These are phyloP conservation scores for Percopsis transmontana DNA, from an alignment of 2,113 vertebrate genomes.

Conservation along the genomic window DNA sequence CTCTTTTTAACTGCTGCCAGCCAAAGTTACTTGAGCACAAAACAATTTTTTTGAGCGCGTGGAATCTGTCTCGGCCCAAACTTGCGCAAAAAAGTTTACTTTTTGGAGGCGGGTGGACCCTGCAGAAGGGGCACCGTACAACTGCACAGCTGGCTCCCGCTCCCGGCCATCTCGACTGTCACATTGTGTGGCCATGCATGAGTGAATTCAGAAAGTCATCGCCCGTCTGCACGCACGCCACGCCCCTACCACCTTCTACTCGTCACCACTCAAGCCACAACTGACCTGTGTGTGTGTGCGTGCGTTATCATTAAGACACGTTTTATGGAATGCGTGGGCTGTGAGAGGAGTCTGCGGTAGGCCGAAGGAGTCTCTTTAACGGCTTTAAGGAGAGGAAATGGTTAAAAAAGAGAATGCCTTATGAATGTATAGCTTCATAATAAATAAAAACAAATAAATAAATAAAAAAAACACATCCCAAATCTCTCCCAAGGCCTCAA, in stretches of 20 bases:
- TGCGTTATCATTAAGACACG: not conserved
- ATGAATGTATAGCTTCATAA: too few relatives aligned
- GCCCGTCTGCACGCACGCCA: slow-evolving; percentile 67
- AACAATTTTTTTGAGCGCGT: slow-evolving; percentile 45
- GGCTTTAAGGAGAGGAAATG: not conserved
- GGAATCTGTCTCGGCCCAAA: slow-evolving; percentile 38
- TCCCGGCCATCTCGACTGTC: slow-evolving; percentile 81
- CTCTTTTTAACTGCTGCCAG: slow-evolving; percentile 61
- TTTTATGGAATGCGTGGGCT: not conserved
- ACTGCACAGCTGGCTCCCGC: slow-evolving; percentile 66
- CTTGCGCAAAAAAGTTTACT: slow-evolving; percentile 49
- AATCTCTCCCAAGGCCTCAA: too few relatives aligned
- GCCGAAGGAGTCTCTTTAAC: not conserved
- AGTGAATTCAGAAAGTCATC: slow-evolving; percentile 77
- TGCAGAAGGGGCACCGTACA: slow-evolving; percentile 60
- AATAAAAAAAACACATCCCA: too few relatives aligned
- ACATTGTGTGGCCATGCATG: slow-evolving; percentile 78
- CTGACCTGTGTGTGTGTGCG: not conserved
- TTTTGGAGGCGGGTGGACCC: slow-evolving; percentile 56
- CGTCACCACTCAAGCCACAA: slow-evolving; percentile 23
- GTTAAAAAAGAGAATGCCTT: too few relatives aligned
- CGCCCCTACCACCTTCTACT: slow-evolving; percentile 65
- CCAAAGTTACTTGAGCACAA: slow-evolving; percentile 59
- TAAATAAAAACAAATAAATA: too few relatives aligned
- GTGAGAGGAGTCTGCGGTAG: not conserved